phyloP scores from a whole-genome alignment of 2,888 invertebrate genomes.

The Antitype chi region DNA sequence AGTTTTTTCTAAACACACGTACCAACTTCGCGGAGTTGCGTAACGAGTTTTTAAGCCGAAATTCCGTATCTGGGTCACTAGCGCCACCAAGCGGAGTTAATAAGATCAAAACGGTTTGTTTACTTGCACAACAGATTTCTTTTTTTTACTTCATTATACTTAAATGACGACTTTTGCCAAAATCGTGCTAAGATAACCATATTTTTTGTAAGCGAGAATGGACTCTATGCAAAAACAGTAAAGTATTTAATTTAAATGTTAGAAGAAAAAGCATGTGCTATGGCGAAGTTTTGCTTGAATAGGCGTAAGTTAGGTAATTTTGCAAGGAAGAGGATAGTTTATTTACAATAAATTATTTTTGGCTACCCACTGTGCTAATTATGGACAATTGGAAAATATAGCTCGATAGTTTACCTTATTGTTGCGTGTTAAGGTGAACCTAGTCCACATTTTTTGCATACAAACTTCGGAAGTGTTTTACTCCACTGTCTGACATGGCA shows the following conservation, averaged over 20 bases:
- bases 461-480: too few relatives aligned
- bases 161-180: constrained; percentile 63
- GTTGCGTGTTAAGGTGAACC: too few relatives aligned
- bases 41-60: constrained; percentile 69
- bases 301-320: constrained; percentile 16
- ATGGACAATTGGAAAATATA: background rate
- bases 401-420: background rate
- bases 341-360: background rate
- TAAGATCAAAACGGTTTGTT: constrained; percentile 73
- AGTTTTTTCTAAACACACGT: constrained; percentile 44
- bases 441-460: too few relatives aligned
- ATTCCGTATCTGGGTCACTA: constrained; percentile 72
- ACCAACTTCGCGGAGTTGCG: constrained; percentile 65
- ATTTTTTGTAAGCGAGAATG: constrained; percentile 20
- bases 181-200: constrained; percentile 28
- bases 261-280: constrained; percentile 12
- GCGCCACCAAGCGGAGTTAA: constrained; percentile 64
- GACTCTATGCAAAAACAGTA: constrained; percentile 10
- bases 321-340: background rate
- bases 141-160: constrained; percentile 59
- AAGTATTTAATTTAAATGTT: constrained; percentile 11
- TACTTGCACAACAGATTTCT: constrained; percentile 74
- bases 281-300: constrained; percentile 35
- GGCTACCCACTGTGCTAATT: background rate
- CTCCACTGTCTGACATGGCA: too few relatives aligned